Evolutionary conservation across 2,113 vertebrate species (phyloP).

Genomic region (Dromiciops gliroides): DNA sequence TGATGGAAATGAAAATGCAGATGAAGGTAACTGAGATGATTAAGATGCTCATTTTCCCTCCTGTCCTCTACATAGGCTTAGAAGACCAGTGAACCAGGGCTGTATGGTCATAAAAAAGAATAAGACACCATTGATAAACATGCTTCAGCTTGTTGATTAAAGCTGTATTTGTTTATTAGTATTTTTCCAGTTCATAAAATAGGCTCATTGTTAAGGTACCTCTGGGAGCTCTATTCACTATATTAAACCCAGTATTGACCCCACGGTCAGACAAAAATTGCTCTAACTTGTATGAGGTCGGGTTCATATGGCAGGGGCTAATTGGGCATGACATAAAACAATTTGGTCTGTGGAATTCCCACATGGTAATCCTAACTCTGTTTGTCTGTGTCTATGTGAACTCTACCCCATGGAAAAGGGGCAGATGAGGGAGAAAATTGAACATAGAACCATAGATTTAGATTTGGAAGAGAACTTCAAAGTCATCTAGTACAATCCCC

Average conservation of each 20-base stretch:
- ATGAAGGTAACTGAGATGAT: constrained; percentile 38
- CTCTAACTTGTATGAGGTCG: background rate
- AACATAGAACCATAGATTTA: background rate
- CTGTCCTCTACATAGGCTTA: background rate
- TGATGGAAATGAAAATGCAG: constrained; percentile 35
- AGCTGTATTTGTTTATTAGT: background rate
- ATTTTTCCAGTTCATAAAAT: background rate
- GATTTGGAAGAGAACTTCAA: background rate
- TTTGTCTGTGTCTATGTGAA: background rate
- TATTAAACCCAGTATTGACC: constrained; percentile 16
- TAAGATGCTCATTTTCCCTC: background rate
- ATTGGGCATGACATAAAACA: constrained; percentile 11
- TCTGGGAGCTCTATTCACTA: background rate
- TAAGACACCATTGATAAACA: constrained; percentile 3
- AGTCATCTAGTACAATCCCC: background rate
- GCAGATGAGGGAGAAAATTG: background rate
- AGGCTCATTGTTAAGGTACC: constrained; percentile 24
- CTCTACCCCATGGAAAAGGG: background rate
- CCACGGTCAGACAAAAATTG: background rate
- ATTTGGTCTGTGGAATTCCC: background rate
- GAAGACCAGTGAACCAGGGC: background rate
- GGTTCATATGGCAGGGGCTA: background rate
- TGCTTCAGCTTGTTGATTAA: constrained; percentile 10
- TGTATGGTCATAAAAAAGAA: background rate
- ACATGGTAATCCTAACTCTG: background rate